Evolutionary conservation across 2,888 invertebrate genomes (phyloP).

Genomic region (Tipula helvola): DNA sequence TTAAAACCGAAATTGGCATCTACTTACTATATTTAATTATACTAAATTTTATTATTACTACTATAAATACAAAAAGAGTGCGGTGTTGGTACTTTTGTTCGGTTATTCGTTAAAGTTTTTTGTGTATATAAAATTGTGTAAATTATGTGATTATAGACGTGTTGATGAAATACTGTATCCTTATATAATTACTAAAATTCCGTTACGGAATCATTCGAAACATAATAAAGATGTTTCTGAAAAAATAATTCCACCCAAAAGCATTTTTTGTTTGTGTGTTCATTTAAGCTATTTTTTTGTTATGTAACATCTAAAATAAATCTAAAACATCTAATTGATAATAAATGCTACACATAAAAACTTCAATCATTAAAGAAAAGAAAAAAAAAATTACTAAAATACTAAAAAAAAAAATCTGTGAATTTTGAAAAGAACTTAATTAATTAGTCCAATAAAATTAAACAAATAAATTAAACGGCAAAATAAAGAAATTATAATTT

Average conservation of each 20-base stretch:
- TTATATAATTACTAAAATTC: background rate
- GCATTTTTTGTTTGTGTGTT: background rate
- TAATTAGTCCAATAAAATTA: background rate
- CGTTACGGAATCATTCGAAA: background rate
- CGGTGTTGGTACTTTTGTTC: background rate
- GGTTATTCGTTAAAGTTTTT: background rate
- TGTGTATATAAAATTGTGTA: background rate
- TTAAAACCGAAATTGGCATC: background rate
- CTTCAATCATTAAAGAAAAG: background rate
- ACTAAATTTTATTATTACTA: background rate
- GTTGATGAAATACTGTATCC: background rate
- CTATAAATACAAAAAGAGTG: background rate
- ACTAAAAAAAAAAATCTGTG: background rate
- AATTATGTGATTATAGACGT: background rate
- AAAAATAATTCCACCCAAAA: background rate
- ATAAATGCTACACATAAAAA: background rate
- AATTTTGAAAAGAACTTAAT: conserved; percentile 5
- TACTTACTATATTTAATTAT: background rate
- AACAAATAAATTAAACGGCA: background rate
- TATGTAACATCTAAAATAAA: background rate
- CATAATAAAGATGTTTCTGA: background rate
- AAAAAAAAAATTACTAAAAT: background rate
- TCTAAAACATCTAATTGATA: background rate
- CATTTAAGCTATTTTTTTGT: background rate
- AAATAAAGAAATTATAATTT: background rate